A percentile compares a stretch with the other conserved stretches of the same genome.
phyloP scores from a whole-genome alignment of 2,888 invertebrate species.

The Tiphia femorata region DNA sequence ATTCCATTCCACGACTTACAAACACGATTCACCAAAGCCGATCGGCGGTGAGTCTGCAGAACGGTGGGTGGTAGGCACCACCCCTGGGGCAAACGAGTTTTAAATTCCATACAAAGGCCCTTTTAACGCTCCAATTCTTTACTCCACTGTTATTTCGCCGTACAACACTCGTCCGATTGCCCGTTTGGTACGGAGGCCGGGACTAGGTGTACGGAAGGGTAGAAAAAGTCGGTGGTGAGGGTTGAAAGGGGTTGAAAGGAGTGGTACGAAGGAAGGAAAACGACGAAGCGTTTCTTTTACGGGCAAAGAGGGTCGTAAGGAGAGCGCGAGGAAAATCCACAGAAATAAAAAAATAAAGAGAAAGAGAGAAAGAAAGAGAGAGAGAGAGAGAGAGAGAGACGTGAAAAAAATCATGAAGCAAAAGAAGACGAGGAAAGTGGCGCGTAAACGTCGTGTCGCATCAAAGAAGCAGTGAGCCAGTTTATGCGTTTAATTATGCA shows the following conservation, averaged over 20 bases:
- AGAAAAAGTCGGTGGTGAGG: too few species aligned
- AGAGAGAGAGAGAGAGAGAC: background rate
- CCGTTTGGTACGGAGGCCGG: constrained; percentile 5
- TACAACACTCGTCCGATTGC: constrained; percentile 10
- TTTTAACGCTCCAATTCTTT: constrained; percentile 20
- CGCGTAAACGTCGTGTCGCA: background rate
- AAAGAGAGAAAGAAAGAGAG: background rate
- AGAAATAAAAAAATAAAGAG: too few species aligned
- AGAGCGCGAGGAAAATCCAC: too few species aligned
- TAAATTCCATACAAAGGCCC: constrained; percentile 16
- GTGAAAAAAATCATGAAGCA: background rate
- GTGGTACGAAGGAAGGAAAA: too few species aligned
- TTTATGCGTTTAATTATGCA: constrained; percentile 27
- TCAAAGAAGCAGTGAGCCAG: background rate
- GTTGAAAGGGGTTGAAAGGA: too few species aligned
- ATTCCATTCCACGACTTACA: too few species aligned
- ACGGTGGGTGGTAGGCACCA: too few species aligned
- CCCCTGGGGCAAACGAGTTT: too few species aligned
- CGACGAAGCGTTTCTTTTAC: too few species aligned
- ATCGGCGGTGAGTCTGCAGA: too few species aligned
- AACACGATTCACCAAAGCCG: too few species aligned
- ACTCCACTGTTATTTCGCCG: constrained; percentile 12
- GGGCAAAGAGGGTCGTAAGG: too few species aligned
- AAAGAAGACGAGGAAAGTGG: background rate
- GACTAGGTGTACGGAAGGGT: background rate